Evolutionary conservation across 1,140 invertebrate genomes (phyloP).

Genomic region (Dolichoris vasculosae): DNA sequence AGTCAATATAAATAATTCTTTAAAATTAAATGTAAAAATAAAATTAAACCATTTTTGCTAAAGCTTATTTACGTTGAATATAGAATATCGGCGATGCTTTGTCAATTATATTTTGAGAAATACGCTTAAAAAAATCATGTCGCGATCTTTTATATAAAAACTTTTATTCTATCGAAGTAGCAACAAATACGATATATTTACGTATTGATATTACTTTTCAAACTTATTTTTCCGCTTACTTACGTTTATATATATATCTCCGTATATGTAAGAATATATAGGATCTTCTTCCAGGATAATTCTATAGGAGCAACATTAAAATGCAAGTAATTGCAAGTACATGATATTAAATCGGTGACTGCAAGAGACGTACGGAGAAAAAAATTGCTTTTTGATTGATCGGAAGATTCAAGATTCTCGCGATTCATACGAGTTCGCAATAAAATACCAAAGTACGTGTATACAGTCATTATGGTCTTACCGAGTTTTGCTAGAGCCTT

Average conservation of each 20-base stretch:
- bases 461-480: constrained; percentile 23
- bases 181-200: neutral
- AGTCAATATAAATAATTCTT: too few species aligned
- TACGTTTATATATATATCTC: neutral
- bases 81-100: too few species aligned
- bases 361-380: neutral
- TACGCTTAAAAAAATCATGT: too few species aligned
- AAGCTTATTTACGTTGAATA: too few species aligned
- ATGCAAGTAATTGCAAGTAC: neutral
- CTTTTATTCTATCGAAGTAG: neutral
- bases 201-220: constrained; percentile 34
- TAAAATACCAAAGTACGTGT: constrained; percentile 38
- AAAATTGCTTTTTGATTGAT: constrained; percentile 40
- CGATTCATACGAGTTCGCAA: constrained; percentile 29
- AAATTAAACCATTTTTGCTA: too few species aligned
- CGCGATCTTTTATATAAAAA: neutral
- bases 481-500: neutral
- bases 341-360: neutral
- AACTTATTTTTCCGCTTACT: constrained; percentile 16
- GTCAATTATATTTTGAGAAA: too few species aligned
- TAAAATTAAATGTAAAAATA: too few species aligned
- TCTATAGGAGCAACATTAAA: neutral
- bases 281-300: neutral
- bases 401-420: neutral
- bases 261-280: neutral